Conservation (phyloP, 1,140 invertebrate genomes). For the Leguminivora glycinivorella region DNA sequence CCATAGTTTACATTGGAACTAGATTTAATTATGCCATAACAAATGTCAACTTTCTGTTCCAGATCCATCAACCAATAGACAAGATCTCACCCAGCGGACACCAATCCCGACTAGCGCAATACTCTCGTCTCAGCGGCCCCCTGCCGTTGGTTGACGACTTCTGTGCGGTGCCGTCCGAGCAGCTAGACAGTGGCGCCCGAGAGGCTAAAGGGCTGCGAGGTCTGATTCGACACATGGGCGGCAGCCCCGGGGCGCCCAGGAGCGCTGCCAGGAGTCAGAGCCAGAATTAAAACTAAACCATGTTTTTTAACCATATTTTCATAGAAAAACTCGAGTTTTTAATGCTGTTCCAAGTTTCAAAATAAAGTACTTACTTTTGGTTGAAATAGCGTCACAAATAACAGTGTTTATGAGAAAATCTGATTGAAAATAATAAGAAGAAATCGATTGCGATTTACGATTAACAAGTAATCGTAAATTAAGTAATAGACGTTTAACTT, state of each 20-base stretch:
- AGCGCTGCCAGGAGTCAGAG: conserved; percentile 38
- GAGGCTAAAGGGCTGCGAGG: conserved; percentile 86
- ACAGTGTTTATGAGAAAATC: no score
- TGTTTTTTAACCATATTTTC: no score
- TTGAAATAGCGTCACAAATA: no score
- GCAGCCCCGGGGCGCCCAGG: conserved; percentile 82
- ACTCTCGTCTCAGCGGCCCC: conserved; percentile 81
- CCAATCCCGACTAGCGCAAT: conserved; percentile 79
- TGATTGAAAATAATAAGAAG: no score
- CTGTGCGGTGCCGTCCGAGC: conserved; percentile 92
- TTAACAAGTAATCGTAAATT: no score
- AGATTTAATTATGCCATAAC: no score
- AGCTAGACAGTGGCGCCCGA: conserved; percentile 75
- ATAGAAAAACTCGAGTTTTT: no score
- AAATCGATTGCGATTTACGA: no score
- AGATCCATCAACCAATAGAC: conserved; percentile 54
- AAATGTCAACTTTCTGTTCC: conserved; percentile 38
- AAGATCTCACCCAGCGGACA: conserved; percentile 67
- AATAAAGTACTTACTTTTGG: no score
- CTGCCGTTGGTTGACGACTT: conserved; percentile 94
- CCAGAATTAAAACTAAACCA: background rate
- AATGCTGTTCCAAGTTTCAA: no score
- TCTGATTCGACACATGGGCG: conserved; percentile 89
- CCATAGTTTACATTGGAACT: no score
- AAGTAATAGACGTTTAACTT: no score